Base-by-base conservation (phyloP, 2,797 vertebrate genomes). In the Lophotriccus pileatus region DNA sequence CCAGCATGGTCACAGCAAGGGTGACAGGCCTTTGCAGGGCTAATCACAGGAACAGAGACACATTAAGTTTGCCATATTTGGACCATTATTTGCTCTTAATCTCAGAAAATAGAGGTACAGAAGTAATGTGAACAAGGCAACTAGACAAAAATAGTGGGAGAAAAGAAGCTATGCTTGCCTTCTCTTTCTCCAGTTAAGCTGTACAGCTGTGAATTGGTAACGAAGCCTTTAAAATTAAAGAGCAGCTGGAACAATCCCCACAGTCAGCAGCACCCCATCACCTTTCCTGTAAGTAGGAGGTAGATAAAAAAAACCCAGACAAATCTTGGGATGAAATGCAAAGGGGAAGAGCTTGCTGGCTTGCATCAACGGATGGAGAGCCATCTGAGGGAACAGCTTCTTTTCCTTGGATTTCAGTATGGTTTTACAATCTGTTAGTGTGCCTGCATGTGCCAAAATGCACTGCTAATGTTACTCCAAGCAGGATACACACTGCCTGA, bases 341-440 rank as follows among this genome's bases (percentile, higher is more conserved):
- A 84, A 12, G 32, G n/a, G 32, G 39, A 77, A 89, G 55, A 89
- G 56, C 46, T 76, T 79, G 27, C 58, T 93, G 62, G 44, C 58
- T 93, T 77, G 53, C 77, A 79, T 59, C 58, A 89, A 28, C 0
- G 82, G 43, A 68, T 85, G 84, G 68, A 93, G 59, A 90, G 68
- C 80, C 85, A 93, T 73, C 78, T 93, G 89, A 95, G 58, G 60
- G 46, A 97, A 93, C 78, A 92, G 80, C 53, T 94, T 89, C 78
- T 60, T 95, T 74, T 84, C 64, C 73, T 72, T 78, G 32, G 72
- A 76, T 50, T 89, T 91, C 85, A 68, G 55, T 14, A 46, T 59
- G 67, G 37, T 47, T 91, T 68, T 87, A 53, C 87, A 93, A 84
- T 77, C 92, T 96, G 86, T 72, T 58, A 84, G 68, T 19, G 41